These are phyloP conservation scores for Sceloporus undulatus DNA, from an alignment of 2,113 vertebrate genomes.

Conservation along the genomic window DNA sequence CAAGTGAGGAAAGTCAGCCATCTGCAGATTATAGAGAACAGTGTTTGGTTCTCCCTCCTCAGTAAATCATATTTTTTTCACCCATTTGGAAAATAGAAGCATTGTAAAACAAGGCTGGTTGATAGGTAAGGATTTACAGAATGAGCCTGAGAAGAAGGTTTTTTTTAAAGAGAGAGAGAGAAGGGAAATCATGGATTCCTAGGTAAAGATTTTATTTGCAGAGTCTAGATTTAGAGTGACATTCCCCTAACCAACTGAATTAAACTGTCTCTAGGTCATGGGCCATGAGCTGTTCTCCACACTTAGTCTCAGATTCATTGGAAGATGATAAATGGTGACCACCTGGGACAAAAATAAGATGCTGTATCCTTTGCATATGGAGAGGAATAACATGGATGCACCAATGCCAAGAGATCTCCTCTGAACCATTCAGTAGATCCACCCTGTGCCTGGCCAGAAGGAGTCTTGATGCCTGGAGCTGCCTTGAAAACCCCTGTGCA, in stretches of 20 bases:
- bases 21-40: neutral
- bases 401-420: constrained; percentile 45
- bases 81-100: constrained; percentile 32
- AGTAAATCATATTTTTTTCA: neutral
- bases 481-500: constrained; percentile 21
- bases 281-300: constrained; percentile 82
- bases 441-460: constrained; percentile 27
- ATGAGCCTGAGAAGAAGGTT: neutral
- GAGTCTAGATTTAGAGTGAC: constrained; percentile 47
- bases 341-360: constrained; percentile 60
- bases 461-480: constrained; percentile 32
- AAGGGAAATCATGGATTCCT: constrained; percentile 29
- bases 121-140: neutral
- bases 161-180: neutral
- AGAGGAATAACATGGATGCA: constrained; percentile 55
- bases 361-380: constrained; percentile 44
- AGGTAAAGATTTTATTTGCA: constrained; percentile 51
- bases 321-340: constrained; percentile 75
- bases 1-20: neutral
- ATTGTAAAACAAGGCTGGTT: constrained; percentile 36
- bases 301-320: constrained; percentile 83
- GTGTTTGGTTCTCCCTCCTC: constrained; percentile 15
- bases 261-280: constrained; percentile 84
- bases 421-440: neutral
- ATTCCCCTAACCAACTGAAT: constrained; percentile 76